Conservation (phyloP, 2,797 vertebrate genomes). For the Lacerta viridis region DNA sequence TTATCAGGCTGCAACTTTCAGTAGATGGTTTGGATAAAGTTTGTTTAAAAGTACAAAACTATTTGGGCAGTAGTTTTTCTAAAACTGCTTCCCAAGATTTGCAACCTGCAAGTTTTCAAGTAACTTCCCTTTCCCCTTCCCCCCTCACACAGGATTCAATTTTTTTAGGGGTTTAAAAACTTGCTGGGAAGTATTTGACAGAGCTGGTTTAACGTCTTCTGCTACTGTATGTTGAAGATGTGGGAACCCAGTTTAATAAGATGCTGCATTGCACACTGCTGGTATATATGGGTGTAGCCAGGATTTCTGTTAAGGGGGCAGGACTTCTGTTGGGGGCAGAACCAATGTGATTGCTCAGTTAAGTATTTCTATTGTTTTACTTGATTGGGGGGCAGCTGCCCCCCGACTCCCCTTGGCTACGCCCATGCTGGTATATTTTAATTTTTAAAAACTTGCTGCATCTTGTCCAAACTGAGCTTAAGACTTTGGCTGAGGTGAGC, state of each 20-base stretch:
- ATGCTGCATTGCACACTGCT: not conserved
- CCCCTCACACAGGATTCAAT: not conserved
- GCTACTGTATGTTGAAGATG: too few relatives aligned
- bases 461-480: not conserved
- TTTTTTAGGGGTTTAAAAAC: not conserved
- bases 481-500: not conserved
- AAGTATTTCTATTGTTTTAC: too few relatives aligned
- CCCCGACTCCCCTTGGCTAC: too few relatives aligned
- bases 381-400: too few relatives aligned
- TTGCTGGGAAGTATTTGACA: not conserved
- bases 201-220: too few relatives aligned
- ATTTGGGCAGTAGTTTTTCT: not conserved
- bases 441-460: not conserved
- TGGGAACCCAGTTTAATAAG: not conserved
- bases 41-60: not conserved
- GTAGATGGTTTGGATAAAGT: not conserved
- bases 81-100: not conserved
- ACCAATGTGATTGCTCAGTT: too few relatives aligned
- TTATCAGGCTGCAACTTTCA: not conserved
- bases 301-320: too few relatives aligned
- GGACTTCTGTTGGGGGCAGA: too few relatives aligned
- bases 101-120: too few relatives aligned
- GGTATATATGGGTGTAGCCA: too few relatives aligned
- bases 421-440: too few relatives aligned
- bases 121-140: too few relatives aligned